These are phyloP conservation scores for Intellagama lesueurii DNA, from an alignment of 2,797 vertebrate genomes.

Conservation along the genomic window DNA sequence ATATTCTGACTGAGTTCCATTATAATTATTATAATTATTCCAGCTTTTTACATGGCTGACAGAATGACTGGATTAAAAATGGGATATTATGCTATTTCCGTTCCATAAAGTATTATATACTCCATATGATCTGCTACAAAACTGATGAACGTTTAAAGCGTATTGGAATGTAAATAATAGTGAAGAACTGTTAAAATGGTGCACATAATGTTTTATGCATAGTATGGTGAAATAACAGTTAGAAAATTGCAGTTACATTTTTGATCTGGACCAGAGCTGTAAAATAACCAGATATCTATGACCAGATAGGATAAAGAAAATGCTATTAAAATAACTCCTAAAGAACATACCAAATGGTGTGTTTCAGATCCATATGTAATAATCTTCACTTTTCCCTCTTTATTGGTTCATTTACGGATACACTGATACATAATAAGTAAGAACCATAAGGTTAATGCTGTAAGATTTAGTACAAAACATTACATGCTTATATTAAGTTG, in stretches of 20 bases:
- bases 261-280: neutral
- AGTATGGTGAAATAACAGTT: neutral
- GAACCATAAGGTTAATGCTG: no score
- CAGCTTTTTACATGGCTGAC: slow-evolving; percentile 14
- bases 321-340: neutral
- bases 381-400: neutral
- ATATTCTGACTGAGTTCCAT: neutral
- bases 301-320: neutral
- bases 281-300: neutral
- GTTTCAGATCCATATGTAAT: no score
- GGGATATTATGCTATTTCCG: neutral
- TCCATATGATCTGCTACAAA: neutral
- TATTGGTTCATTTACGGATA: no score
- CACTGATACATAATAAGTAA: neutral
- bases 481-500: no score
- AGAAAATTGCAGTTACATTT: neutral
- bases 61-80: neutral
- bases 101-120: neutral
- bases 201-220: neutral
- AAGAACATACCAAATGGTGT: neutral
- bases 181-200: slow-evolving; percentile 22
- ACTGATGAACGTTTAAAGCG: neutral
- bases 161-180: slow-evolving; percentile 10
- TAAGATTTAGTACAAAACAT: no score
- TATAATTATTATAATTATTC: neutral